Evolutionary conservation across 2,113 vertebrate genomes (phyloP), one percentile per base, ranked within the genome.

Genomic region (Stigmatopora argus): DNA sequence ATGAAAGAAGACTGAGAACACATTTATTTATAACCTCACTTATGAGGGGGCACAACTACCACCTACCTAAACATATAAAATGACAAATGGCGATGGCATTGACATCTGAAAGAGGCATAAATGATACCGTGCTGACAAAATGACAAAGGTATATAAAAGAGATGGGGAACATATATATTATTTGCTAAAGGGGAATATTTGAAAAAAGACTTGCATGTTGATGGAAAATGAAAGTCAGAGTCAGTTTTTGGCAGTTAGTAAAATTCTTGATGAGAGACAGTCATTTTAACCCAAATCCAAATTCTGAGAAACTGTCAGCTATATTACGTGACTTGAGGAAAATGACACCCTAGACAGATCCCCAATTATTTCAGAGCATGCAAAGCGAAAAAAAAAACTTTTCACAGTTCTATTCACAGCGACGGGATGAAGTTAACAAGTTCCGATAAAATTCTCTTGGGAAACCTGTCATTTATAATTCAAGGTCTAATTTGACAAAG

Each of bases 1-100:
- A 31, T 31, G 26, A 5, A 0, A 61, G 56, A 60, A 64, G 15
- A 59, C 62, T 62, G 7, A 52, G 41, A 23, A 9, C 11, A 46
- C 38, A 65, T 65, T 67, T 69, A 82, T 78, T 78, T 69, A 67
- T 78, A 67, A 34, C 35, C 35, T 46, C 44, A 49, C 48, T 17
- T 58, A n/a, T 31, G 9, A 35, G 26, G 68, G 52, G 47, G 49
- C 48, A 55, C 10, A 34, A 10, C 45, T 67, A 51, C 64, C 66
- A 62, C 47, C 31, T n/a, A n/a, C 3, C 26, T 21, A 12, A 46
- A 62, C 26, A 47, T 9, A 14, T 17, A 17, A 51, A 55, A 14
- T 48, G 49, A 67, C 60, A 21, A 56, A 66, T 45, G 10, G 46
- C 11, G 12, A 64, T 21, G 13, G 51, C 52, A 41, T 19, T 45